Base-by-base conservation (phyloP, 2,113 vertebrate genomes). In the Eurypyga helias region DNA sequence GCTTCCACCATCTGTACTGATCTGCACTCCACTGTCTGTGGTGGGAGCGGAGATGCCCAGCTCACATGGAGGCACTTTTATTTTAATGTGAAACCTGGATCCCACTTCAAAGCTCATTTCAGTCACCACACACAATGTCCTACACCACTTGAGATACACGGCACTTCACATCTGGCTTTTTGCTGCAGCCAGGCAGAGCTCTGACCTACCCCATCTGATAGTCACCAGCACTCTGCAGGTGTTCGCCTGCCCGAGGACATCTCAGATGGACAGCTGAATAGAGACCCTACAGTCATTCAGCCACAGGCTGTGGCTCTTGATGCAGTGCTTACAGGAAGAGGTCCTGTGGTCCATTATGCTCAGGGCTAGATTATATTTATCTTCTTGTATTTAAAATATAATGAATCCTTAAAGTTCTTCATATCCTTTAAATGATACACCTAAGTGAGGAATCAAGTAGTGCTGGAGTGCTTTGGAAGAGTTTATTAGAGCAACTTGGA, bases 61-160 rank as follows among this genome's bases (percentile, higher is more conserved):
- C 33, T 87, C n/a, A 41, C 28, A 41, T 2, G 9, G 29, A 13
- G 23, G 15, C 48, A 43, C 31, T 11, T 65, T 2, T 2, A 3
- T 38, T 54, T 55, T 19, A 4, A 17, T 13, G 16, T 45, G 7
- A 36, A 64, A 14, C 46, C 71, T 23, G 38, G 33, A 2, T 31
- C 7, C 41, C 57, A 14, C n/a, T 88, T 17, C 70, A 28, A 13
- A 69, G 43, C 12, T 26, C 41, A 7, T 19, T 84, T n/a, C 21
- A 33, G 61, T 11, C 72, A 5, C 49, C 20, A 13, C 38, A 38
- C 17, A 38, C 17, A 5, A 4, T 48, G 36, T 48, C 31, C 54
- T 52, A 38, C 17, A 6, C 6, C n/a, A 20, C 34, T 13, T 12
- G 12, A 46, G 49, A 17, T 36, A 43, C 23, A 1, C 0, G 3